phyloP scores from a whole-genome alignment of 2,888 invertebrate genomes.

The Lottia gigantea region DNA sequence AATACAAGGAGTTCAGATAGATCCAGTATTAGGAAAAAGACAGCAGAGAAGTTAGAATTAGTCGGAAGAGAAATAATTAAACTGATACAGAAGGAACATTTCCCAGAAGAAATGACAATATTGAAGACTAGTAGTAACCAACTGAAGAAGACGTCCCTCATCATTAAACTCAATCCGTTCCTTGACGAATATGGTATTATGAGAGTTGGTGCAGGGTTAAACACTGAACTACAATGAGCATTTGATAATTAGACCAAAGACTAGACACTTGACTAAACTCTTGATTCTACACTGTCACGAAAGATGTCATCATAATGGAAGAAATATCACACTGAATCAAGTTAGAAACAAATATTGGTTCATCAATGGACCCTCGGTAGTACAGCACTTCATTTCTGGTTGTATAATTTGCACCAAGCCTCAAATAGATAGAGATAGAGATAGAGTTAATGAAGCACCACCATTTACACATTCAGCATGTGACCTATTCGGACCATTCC shows the following conservation, averaged over 20 bases:
- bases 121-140: neutral
- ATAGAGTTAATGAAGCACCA: constrained; percentile 42
- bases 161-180: constrained; percentile 1
- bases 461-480: constrained; percentile 48
- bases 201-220: neutral
- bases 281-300: neutral
- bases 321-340: constrained; percentile 35
- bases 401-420: constrained; percentile 56
- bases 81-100: neutral
- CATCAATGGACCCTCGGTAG: constrained; percentile 47
- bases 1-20: neutral
- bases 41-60: neutral
- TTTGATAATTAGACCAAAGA: constrained; percentile 34
- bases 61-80: neutral
- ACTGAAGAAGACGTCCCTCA: neutral
- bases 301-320: neutral
- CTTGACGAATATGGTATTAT: neutral
- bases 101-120: neutral
- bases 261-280: constrained; percentile 30
- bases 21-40: neutral
- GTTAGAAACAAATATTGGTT: constrained; percentile 47
- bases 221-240: constrained; percentile 21
- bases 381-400: constrained; percentile 35
- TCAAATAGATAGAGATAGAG: too few relatives aligned
- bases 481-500: neutral